Evolutionary conservation across 2,888 invertebrate species (phyloP), one percentile per base, ranked within the genome.

Genomic region (Eubasilissa splendida): DNA sequence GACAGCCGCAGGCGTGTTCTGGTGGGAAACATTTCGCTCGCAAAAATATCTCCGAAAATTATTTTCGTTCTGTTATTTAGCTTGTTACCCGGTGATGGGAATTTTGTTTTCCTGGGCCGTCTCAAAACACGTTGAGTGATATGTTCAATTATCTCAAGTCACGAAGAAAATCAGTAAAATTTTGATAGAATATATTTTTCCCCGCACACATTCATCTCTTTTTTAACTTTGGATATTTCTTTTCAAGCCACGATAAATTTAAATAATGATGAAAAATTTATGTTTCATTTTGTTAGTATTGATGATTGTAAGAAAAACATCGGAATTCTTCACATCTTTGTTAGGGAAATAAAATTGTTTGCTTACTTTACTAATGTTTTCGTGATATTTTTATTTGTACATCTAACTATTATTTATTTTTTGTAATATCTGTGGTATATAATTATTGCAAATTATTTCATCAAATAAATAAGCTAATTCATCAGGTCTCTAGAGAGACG

Each of bases 61-160:
- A 63, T 33, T 63, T 33, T 12, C 42, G n/a, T 63, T 63, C 63
- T 63, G 33, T 33, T 63, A 12, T 33, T 63, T 63, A 42, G 33
- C 33, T 63, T 33, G 63, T 33, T 33, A 31, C 63, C 63, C 42
- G 63, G 63, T 33, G 63, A 33, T 63, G 33, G 12, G 63, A 63
- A 33, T 33, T 63, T 33, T 63, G 33, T 63, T 63, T 63, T 63
- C 11, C 63, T 31, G 33, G 7, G 33, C 63, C 33, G 33, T 33
- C 3, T 63, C 31, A 63, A 63, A 63, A 63, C 63, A 12, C 63
- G 63, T 12, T 63, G 63, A 63, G 63, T 63, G 42, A 63, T 63
- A 63, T 5, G 63, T 33, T 12, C 63, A 63, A 63, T 63, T 33
- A 63, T 63, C 63, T 33, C 12, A 42, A 42, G 33, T 31, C 12